Percentiles rank a stretch among this genome's conserved stretches.
These are phyloP conservation scores for Rhagonycha lutea DNA, from an alignment of 2,888 invertebrate genomes.

Conservation along the genomic window DNA sequence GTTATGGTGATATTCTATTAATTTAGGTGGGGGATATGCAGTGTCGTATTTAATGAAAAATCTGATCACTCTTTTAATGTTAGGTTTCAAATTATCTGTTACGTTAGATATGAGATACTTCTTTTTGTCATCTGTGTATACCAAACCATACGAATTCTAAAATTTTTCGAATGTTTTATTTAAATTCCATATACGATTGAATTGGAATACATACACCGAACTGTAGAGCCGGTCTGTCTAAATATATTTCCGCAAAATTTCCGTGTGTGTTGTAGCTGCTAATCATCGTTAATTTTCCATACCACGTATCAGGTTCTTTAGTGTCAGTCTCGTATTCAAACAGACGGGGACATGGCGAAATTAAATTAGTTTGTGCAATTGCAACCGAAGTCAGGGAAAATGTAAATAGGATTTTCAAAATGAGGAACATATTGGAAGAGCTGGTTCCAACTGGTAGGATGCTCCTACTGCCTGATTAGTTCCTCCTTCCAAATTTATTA, in stretches of 20 bases:
- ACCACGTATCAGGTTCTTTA: slow-evolving; percentile 60
- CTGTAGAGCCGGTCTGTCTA: slow-evolving; percentile 64
- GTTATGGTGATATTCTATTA: slow-evolving; percentile 59
- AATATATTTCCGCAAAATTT: slow-evolving; percentile 61
- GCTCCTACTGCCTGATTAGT: too few relatives aligned
- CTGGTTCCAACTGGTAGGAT: too few relatives aligned
- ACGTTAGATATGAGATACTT: slow-evolving; percentile 64
- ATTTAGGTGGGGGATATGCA: slow-evolving; percentile 58
- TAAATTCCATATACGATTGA: too few relatives aligned
- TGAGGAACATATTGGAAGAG: too few relatives aligned
- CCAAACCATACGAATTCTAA: slow-evolving; percentile 60
- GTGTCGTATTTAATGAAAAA: slow-evolving; percentile 66
- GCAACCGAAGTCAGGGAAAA: too few relatives aligned
- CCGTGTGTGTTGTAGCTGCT: slow-evolving; percentile 63
- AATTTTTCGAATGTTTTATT: slow-evolving; percentile 52
- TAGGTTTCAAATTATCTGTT: slow-evolving; percentile 60
- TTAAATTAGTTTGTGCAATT: neutral
- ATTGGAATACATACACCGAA: slow-evolving; percentile 64
- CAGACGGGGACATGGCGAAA: slow-evolving; percentile 62
- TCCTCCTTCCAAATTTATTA: too few relatives aligned
- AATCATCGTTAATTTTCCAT: slow-evolving; percentile 61
- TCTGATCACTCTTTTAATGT: slow-evolving; percentile 58
- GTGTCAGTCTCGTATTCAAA: slow-evolving; percentile 45
- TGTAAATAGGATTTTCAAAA: too few relatives aligned
- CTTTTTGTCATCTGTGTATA: slow-evolving; percentile 61